Evolutionary conservation across 2,888 invertebrate genomes (phyloP).

Genomic region (Drosophila rellima): DNA sequence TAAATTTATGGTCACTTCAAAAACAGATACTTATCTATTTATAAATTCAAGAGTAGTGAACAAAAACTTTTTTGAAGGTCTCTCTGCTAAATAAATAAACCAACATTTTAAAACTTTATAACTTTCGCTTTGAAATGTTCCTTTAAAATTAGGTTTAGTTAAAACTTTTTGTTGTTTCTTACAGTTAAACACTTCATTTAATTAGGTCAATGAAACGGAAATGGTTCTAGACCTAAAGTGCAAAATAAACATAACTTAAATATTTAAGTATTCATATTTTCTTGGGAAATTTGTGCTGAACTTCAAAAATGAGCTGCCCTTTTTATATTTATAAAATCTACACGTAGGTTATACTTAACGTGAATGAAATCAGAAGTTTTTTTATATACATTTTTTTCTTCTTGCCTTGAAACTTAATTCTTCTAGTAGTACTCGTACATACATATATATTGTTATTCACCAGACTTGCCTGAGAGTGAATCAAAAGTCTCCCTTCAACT

Average conservation of each 20-base stretch:
- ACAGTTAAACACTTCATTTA: neutral
- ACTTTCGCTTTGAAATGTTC: neutral
- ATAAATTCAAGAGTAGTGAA: neutral
- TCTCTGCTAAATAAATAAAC: neutral
- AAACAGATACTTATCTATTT: neutral
- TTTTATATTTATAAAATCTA: neutral
- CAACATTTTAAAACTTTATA: slow-evolving; percentile 1
- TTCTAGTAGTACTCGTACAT: neutral
- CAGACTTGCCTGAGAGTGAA: neutral
- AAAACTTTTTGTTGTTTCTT: neutral
- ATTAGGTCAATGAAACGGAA: slow-evolving; percentile 43
- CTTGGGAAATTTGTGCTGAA: slow-evolving; percentile 17
- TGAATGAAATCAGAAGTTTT: slow-evolving; percentile 12
- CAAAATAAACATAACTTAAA: slow-evolving; percentile 5
- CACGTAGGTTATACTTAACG: neutral
- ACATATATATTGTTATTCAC: neutral
- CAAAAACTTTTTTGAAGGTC: neutral
- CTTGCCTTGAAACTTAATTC: slow-evolving; percentile 1
- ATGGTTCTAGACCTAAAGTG: slow-evolving; percentile 9
- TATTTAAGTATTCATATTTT: slow-evolving; percentile 1
- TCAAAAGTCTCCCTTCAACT: neutral
- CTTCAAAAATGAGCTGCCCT: neutral
- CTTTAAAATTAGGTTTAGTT: neutral
- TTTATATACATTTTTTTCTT: slow-evolving; percentile 1
- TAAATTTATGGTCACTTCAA: neutral